These are phyloP conservation scores for Oligia latruncula DNA, from an alignment of 2,888 invertebrate species.

Conservation along the genomic window DNA sequence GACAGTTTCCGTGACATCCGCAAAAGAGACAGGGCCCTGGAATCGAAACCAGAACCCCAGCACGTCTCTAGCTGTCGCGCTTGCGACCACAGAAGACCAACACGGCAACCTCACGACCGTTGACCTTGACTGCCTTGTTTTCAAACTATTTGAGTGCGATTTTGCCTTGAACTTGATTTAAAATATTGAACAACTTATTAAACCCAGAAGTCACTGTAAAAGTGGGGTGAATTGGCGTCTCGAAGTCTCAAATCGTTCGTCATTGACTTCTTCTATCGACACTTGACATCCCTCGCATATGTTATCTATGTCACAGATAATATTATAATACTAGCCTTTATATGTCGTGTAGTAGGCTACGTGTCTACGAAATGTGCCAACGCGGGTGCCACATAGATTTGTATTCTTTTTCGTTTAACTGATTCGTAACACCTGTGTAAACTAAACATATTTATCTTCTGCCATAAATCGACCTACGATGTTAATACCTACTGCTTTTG, in stretches of 20 bases:
- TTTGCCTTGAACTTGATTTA: not conserved
- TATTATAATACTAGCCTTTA: not conserved
- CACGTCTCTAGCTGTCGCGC: not conserved
- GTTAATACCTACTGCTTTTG: not conserved
- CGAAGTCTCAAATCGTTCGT: not conserved
- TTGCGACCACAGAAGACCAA: not conserved
- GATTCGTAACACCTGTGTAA: constrained; percentile 55
- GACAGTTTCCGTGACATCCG: not conserved
- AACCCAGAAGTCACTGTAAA: not conserved
- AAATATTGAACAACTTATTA: not conserved
- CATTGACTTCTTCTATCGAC: constrained; percentile 53
- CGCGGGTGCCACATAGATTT: constrained; percentile 64
- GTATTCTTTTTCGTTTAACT: constrained; percentile 23
- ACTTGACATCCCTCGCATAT: constrained; percentile 26
- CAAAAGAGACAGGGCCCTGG: not conserved
- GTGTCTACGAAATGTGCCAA: constrained; percentile 62
- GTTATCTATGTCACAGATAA: constrained; percentile 49
- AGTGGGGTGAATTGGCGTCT: not conserved
- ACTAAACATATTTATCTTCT: constrained; percentile 38
- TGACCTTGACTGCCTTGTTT: not conserved
- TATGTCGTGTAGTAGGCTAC: constrained; percentile 54
- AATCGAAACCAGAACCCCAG: not conserved
- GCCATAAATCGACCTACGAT: not conserved
- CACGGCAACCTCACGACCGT: not conserved
- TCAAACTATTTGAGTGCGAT: not conserved